Base-by-base conservation (phyloP, 2,797 vertebrate genomes). In the Siniperca obscura region DNA sequence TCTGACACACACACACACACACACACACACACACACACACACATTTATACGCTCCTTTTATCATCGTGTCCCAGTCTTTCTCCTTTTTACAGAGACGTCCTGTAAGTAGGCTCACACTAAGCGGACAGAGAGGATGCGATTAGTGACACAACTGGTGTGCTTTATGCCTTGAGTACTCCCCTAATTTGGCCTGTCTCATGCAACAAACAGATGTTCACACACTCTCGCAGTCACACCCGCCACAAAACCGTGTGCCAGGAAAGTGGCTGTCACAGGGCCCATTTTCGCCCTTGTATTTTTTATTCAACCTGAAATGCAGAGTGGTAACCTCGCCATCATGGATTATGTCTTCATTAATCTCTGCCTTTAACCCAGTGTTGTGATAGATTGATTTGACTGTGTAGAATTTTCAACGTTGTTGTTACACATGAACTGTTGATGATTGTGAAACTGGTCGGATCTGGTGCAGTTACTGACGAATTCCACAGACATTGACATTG, bases 161-260 rank as follows among this genome's bases (percentile, higher is more conserved):
- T 78, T 90, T 87, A 80, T 34, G 62, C 36, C 77, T 85, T 82
- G 78, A 89, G 90, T 83, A 74, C 61, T 70, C 40, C 53, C 66
- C 56, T 80, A 84, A 87, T 83, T 78, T 55, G 59, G 40, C 83
- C 72, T 44, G 53, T 60, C 34, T 71, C 65, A 53, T 78, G 72
- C 72, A 65, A 76, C 79, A 84, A 81, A 65, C 85, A 89, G 85
- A 86, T 88, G 86, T 62, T 78, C 68, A 21, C 57, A 9, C 55
- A 38, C 56, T 62, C 70, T 64, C 27, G 25, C 46, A 12, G 17
- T 67, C 59, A 25, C 57, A 64, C 50, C 79, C 71, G 57, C 65
- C 69, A 21, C 44, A 61, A 38, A 64, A 60, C 3, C 7, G 7
- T 27, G 68, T 55, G 52, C 80, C 70, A 79, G 74, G 65, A 81